Conservation (phyloP, 2,888 invertebrate species). For the Campoplex nolae region DNA sequence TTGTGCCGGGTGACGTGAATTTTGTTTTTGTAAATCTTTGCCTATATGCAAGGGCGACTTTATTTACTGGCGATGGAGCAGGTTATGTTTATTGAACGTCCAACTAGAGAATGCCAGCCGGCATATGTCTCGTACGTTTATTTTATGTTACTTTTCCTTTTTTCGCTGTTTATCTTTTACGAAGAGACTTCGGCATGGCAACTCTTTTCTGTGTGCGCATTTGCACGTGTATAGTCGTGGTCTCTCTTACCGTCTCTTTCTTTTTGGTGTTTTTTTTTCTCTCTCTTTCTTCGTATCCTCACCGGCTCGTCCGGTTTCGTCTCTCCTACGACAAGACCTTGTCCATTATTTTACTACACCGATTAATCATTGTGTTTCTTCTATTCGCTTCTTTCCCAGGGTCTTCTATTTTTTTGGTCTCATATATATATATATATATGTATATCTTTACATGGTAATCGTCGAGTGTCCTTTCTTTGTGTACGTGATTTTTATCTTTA, state of each 20-base stretch:
- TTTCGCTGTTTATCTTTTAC: slow-evolving; percentile 20
- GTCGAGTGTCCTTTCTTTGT: slow-evolving; percentile 30
- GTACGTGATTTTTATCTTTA: slow-evolving; percentile 48
- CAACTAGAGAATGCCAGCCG: slow-evolving; percentile 22
- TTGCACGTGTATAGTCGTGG: not conserved
- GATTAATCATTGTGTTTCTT: slow-evolving; percentile 14
- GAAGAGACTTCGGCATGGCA: slow-evolving; percentile 39
- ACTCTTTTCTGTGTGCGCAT: not conserved
- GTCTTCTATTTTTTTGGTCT: not conserved
- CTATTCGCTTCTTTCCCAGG: slow-evolving; percentile 7
- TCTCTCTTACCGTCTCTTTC: slow-evolving; percentile 1
- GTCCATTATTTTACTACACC: slow-evolving; percentile 22
- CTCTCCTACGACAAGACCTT: slow-evolving; percentile 32
- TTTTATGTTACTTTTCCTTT: slow-evolving; percentile 2
- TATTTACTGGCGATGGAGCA: not conserved
- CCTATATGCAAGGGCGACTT: not conserved
- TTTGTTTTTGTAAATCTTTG: not conserved
- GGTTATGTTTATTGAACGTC: slow-evolving; percentile 16
- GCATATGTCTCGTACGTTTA: slow-evolving; percentile 2
- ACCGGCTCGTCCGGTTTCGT: slow-evolving; percentile 43
- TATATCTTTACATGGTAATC: slow-evolving; percentile 29
- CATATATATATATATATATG: not conserved
- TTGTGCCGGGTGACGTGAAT: not conserved
- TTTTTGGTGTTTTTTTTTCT: not conserved
- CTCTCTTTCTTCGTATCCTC: not conserved